Evolutionary conservation across 2,888 invertebrate species (phyloP), one percentile per base, ranked within the genome.

Genomic region (Ormia ochracea): DNA sequence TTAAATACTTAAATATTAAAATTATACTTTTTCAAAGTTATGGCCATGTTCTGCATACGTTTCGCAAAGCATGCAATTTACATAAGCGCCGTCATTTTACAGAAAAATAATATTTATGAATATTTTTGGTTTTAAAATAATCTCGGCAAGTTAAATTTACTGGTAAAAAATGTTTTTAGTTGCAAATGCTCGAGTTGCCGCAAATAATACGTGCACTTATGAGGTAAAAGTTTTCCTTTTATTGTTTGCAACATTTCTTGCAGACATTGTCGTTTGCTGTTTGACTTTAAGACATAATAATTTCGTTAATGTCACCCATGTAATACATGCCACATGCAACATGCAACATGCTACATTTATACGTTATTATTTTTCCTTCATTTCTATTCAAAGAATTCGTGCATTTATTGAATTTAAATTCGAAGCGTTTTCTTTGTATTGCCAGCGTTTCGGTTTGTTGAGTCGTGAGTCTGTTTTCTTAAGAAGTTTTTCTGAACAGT

Each of bases 281-380:
- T 58, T 41, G 26, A 33, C 52, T 59, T 21, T 12, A 45, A 54
- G 50, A 58, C 48, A 38, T 78, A 73, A 78, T 78, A 78, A 73
- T 73, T 73, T 73, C 63, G 68, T 73, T 73, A 73, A 78, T 78
- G 78, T 78, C 78, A 78, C 73, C 70, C 52, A 63, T 50, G 19
- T 36, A 43, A 26, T 48, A 52, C 41, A 21, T 72, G 61, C 23
- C 31, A 54, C 33, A 45, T 73, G 43, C 28, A 31, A 68, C 33
- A 68, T 54, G 52, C 61, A 21, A 10, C 19, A 33, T 0, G 31
- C n/a, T n/a, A n/a, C n/a, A n/a, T n/a, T n/a, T n/a, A n/a, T n/a
- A n/a, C n/a, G n/a, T n/a, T n/a, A n/a, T n/a, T n/a, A n/a, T 58
- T 28, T 59, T 72, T 56, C 21, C 48, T 43, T 72, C 52, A 52